Conservation (phyloP, 2,888 invertebrate genomes). For the Rosalia funebris region DNA sequence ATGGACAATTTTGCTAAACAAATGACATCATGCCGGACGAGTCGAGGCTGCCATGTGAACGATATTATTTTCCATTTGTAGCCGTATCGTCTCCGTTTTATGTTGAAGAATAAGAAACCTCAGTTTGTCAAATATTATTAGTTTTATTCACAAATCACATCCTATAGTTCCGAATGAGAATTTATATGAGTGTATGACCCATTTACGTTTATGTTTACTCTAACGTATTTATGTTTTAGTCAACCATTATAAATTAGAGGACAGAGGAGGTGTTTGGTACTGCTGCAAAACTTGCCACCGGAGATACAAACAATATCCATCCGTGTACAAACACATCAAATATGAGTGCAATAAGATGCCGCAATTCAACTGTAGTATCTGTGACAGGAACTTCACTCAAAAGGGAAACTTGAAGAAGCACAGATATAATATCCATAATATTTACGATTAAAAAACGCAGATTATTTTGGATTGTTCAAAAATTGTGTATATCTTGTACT, state of each 20-base stretch:
- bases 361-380: constrained; percentile 34
- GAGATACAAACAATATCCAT: constrained; percentile 41
- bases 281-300: constrained; percentile 36
- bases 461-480: too few relatives aligned
- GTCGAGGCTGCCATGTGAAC: too few relatives aligned
- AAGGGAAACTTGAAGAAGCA: constrained; percentile 37
- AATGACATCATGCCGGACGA: too few relatives aligned
- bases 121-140: too few relatives aligned
- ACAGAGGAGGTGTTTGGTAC: constrained; percentile 1
- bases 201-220: not conserved
- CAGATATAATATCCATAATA: constrained; percentile 20
- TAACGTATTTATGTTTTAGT: not conserved
- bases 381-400: constrained; percentile 43
- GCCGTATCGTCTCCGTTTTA: too few relatives aligned
- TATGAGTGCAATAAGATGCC: constrained; percentile 69
- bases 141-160: too few relatives aligned
- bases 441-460: not conserved
- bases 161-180: too few relatives aligned
- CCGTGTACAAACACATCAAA: constrained; percentile 69
- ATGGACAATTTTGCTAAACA: too few relatives aligned
- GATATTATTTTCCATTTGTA: too few relatives aligned
- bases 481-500: too few relatives aligned
- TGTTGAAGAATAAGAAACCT: too few relatives aligned
- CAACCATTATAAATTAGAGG: not conserved
- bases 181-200: too few relatives aligned